phyloP scores from a whole-genome alignment of 2,113 vertebrate species.

The Ciconia stormi region DNA sequence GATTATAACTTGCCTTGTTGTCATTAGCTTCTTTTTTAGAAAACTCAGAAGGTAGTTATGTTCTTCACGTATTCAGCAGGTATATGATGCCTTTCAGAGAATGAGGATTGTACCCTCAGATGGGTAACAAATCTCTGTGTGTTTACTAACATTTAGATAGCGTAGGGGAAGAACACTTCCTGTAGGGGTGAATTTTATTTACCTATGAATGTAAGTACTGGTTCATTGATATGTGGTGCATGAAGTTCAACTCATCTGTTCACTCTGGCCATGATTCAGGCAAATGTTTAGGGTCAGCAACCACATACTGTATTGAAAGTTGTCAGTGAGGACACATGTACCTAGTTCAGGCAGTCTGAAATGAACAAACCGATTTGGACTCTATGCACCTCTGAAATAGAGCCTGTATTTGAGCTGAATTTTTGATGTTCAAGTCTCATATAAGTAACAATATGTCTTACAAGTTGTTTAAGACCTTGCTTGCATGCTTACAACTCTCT shows the following conservation, averaged over 20 bases:
- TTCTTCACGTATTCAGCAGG: neutral
- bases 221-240: neutral
- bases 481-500: neutral
- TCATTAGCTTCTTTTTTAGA: slow-evolving; percentile 17
- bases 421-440: neutral
- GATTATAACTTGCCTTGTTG: slow-evolving; percentile 6
- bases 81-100: neutral
- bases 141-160: neutral
- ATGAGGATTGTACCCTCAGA: neutral
- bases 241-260: neutral
- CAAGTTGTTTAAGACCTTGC: neutral
- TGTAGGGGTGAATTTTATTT: neutral
- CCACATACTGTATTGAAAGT: neutral
- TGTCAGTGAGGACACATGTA: neutral
- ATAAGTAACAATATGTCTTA: neutral
- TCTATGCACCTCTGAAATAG: neutral
- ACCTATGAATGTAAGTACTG: neutral
- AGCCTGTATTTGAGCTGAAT: neutral
- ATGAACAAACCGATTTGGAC: neutral
- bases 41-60: neutral
- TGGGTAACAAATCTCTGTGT: neutral
- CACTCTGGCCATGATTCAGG: neutral
- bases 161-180: neutral
- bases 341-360: neutral
- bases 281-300: neutral